Conservation (phyloP, 2,888 invertebrate species). For the Idaea straminata region DNA sequence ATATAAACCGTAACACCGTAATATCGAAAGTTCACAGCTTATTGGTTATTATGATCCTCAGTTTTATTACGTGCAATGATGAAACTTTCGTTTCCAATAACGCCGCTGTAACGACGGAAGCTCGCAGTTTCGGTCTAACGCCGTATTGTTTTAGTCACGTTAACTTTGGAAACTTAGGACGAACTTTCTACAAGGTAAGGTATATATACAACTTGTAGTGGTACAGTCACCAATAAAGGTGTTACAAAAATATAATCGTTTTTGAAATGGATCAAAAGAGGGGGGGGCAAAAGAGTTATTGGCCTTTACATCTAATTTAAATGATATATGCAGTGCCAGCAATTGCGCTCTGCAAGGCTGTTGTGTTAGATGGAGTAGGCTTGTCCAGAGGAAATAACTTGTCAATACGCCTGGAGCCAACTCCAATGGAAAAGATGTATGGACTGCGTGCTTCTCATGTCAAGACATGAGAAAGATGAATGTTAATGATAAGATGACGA, state of each 20-base stretch:
- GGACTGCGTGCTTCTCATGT: no score
- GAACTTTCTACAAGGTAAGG: background rate
- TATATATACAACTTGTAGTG: background rate
- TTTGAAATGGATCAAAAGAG: no score
- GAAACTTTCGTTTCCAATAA: background rate
- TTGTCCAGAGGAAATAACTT: no score
- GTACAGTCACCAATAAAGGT: background rate
- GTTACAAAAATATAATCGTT: background rate
- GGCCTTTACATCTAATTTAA: no score
- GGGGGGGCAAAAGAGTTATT: no score
- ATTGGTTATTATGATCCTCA: background rate
- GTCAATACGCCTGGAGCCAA: no score
- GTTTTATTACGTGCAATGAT: background rate
- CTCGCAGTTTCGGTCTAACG: background rate
- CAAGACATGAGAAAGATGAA: no score
- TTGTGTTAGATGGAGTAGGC: no score
- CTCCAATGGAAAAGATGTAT: no score
- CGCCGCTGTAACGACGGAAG: background rate
- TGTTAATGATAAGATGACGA: no score
- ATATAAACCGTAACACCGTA: background rate
- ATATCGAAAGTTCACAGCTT: background rate
- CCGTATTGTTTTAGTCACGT: background rate
- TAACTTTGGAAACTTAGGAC: background rate
- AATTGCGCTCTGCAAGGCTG: no score
- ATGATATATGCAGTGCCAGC: no score